Base-by-base conservation (phyloP, 1,140 invertebrate species). In the Apolygus lucorum region DNA sequence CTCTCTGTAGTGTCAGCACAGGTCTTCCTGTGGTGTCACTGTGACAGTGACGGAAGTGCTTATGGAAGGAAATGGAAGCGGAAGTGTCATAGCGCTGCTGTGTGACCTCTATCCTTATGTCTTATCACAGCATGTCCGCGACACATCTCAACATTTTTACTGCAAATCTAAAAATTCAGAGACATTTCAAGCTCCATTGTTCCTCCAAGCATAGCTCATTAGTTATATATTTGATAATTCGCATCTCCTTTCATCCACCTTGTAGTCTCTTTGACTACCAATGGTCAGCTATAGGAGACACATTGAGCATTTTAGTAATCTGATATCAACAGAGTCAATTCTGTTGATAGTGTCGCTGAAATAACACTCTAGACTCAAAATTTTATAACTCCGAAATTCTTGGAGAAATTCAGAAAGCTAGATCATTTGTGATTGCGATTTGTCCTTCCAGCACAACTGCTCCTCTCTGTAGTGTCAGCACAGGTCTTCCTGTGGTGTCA, bases 41-140 rank as follows among this genome's bases (percentile, higher is more conserved):
- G 11, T 67, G 66, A 67, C 29, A 42, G 66, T 49, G 28, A 17
- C 22, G 66, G 66, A 49, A 49, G 42, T 67, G 13, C 24, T 2
- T 24, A 42, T 42, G 42, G 66, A 67, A 67, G 66, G 34, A 67
- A 4, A 67, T 42, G 1, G 17, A 49, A 2, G n/a, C 52, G 29
- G 66, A 24, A 21, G 28, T 29, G 22, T 34, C 42, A 22, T 67
- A 67, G 66, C 66, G 66, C 66, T 67, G 66, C 42, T 17, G 34
- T 67, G 66, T 17, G 66, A 42, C 66, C 66, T 67, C 66, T 67
- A 67, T 67, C 66, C 66, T 67, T 67, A 67, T 67, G 66, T 42
- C 42, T 22, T 27, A 67, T 67, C 66, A 67, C 25, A 22, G 34
- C 22, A 29, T 59, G 34, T 49, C 52, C 49, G 27, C 14, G 54